Base-by-base conservation (phyloP, 1,140 invertebrate genomes). In the Drosophila chauvacae region DNA sequence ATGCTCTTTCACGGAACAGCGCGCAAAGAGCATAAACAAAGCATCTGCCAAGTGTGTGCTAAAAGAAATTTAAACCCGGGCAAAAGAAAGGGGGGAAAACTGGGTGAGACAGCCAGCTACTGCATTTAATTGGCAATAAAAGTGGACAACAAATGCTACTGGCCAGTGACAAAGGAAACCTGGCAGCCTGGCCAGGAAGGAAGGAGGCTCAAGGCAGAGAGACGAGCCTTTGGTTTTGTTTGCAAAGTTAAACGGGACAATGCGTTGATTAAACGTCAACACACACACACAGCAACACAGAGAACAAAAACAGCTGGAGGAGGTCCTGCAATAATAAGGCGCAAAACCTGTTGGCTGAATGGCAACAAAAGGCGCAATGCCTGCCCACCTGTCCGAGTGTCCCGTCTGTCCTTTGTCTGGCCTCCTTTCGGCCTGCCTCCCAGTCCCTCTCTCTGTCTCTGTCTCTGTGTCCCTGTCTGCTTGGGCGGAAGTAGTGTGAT, bases 81-180 rank as follows among this genome's bases (percentile, higher is more conserved):
- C 1, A 14, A 37, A 20, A 13, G 47, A 33, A 58, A 16, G 3
- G 14, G 35, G 35, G 42, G 42, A 41, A 18, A 50, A 41, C 18
- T 23, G 3, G 37, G 28, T 20, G 39, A 37, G 20, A 30, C 44
- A 66, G 69, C 39, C 63, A 88, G 76, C 72, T 80, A 77, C 69
- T 82, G 68, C 61, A 75, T 82, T 90, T 90, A 90, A 91, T 90
- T 86, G 82, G 55, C 81, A 90, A 90, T 90, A 81, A 90, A 90
- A 90, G 76, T 79, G 85, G 69, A 68, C 85, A 85, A 68, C 77
- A 75, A 84, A 78, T 72, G 77, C 62, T 57, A 56, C 39, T 55
- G 50, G 53, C 33, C 50, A 68, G 59, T 44, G 26, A 37, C 35
- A 42, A 33, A 56, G 33, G 33, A 20, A 69, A 16, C 26, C 20